A percentile compares a stretch with the other conserved stretches of the same genome.
Conservation (phyloP, 2,888 invertebrate genomes). For the Halictus ligatus region DNA sequence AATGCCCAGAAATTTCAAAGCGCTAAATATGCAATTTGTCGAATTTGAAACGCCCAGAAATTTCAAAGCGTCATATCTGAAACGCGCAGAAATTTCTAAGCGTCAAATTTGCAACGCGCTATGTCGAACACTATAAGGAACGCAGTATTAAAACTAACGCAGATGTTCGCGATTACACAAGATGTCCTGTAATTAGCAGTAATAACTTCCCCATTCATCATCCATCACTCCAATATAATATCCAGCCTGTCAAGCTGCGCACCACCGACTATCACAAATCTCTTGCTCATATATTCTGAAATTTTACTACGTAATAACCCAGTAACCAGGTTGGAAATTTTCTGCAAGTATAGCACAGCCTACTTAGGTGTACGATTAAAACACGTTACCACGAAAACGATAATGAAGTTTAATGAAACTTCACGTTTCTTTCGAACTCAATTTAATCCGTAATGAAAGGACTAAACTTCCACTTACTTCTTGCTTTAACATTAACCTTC, state of each 20-base stretch:
- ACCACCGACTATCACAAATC: background rate
- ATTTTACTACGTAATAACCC: background rate
- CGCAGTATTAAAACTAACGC: background rate
- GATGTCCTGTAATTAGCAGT: conserved; percentile 2
- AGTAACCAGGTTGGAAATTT: background rate
- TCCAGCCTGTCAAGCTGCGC: background rate
- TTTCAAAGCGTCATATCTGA: no score
- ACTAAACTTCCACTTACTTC: background rate
- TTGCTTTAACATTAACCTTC: background rate
- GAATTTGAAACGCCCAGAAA: no score
- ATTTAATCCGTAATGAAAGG: background rate
- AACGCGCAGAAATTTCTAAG: no score
- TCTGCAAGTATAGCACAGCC: background rate
- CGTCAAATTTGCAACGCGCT: no score
- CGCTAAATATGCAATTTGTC: no score
- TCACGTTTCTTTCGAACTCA: background rate
- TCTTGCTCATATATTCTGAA: background rate
- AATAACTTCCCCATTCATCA: background rate
- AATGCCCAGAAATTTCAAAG: no score
- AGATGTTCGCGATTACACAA: background rate
- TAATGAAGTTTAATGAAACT: background rate
- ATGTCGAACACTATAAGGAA: background rate
- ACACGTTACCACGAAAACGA: background rate
- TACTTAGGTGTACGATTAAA: background rate
- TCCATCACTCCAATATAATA: background rate